Base-by-base conservation (phyloP, 2,797 vertebrate genomes). In the Dendrocincla tyrannina region DNA sequence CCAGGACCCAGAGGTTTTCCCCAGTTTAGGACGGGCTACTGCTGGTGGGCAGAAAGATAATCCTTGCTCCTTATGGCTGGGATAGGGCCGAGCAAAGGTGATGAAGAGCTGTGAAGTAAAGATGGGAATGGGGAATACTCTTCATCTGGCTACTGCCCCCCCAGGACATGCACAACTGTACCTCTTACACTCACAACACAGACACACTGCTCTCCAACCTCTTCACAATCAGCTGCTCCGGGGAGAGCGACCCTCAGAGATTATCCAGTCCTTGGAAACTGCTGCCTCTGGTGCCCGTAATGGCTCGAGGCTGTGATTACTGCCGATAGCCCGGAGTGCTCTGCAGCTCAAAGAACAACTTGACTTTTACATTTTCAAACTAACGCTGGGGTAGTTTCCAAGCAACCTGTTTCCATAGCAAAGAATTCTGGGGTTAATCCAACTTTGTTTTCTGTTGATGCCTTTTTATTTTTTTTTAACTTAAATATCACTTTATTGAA, bases 341-440 rank as follows among this genome's bases (percentile, higher is more conserved):
- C 58, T 75, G 94, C 93, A 91, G 96, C 96, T 97, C 92, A 96
- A 94, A 96, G 95, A 97, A 96, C 96, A 97, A 97, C 97, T 97
- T 97, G 97, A 97, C 97, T 97, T 93, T 46, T 95, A 93, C 93
- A 93, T 96, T 97, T 97, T 94, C 95, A 94, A 97, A 97, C 97
- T 96, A 64, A 68, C 95, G 60, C 97, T 93, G 93, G 94, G 96
- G 93, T 93, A 97, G 98, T 98, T 98, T 96, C 98, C 96, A 98
- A 97, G 98, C 98, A 98, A 98, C 97, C 98, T 85, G 98, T 98
- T 98, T 98, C 98, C 98, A 98, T 98, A 97, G 98, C 96, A 97
- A 98, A 97, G 97, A 97, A 97, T 95, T 96, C 96, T 94, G 78
- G 97, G 97, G 97, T 97, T 97, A 98, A 97, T 96, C 95, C 93